Base-by-base conservation (phyloP, 2,113 vertebrate species). In the Rynchops niger region DNA sequence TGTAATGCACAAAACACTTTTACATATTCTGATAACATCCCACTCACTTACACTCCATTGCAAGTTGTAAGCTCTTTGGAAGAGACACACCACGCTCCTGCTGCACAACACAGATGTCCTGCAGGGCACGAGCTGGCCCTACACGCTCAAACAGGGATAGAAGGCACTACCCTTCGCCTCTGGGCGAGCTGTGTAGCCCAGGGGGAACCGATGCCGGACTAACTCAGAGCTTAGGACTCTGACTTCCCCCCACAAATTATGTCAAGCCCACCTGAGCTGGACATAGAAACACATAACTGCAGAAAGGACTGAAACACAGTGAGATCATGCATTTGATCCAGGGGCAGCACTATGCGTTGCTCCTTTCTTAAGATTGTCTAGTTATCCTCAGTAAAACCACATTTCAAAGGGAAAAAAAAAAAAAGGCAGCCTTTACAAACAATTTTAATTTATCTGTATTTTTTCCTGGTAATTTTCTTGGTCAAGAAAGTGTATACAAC, bases 391-490 rank as follows among this genome's bases (percentile, higher is more conserved):
- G 22, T 21, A 92, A 91, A 88, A 86, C 6, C 34, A 29, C 12
- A 8, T 38, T 69, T 87, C 38, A 59, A 56, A 89, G 38, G 9
- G n/a, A n/a, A n/a, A 47, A 73, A 77, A 50, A 42, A 58, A 42
- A 42, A 91, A 90, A 50, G 5, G 5, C 45, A 90, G 20, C 43
- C 23, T 53, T 2, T 2, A 36, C 7, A 36, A 42, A 19, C 4
- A 0, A 72, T 61, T 87, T 91, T 34, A 65, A 36, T 82, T 59
- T 49, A 82, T 66, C 38, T 56, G 12, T 36, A n/a, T 56, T 84
- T 69, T 82, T 82, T 95, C 93, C 47, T 67, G 62, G 45, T 93
- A 92, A 79, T 90, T 95, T 94, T 88, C 65, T 90, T 82, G 85
- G 79, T 92, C 85, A 90, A 42, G 88, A 96, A 92, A 84, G 92